Conservation (phyloP, 2,888 invertebrate species). For the Drosophila lacicola region DNA sequence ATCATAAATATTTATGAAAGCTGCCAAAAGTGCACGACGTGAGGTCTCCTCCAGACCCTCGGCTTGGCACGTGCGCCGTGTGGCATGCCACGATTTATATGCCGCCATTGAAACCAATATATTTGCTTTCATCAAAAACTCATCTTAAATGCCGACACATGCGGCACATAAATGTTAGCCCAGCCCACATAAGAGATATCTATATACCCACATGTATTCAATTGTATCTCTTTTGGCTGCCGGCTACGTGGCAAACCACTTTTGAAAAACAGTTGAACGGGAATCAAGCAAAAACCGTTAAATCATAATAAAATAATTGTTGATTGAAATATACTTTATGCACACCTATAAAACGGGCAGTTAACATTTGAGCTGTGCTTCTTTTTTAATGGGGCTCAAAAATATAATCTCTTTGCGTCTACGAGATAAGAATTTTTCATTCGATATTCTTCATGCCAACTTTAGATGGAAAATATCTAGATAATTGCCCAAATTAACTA, state of each 20-base stretch:
- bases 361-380: neutral
- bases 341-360: constrained; percentile 13
- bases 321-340: constrained; percentile 23
- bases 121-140: constrained; percentile 72
- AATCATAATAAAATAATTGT: constrained; percentile 44
- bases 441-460: no score
- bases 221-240: constrained; percentile 29
- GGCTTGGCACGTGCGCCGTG: constrained; percentile 58
- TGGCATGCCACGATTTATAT: constrained; percentile 62
- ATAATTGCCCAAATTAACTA: no score
- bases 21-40: constrained; percentile 46
- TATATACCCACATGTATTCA: constrained; percentile 25
- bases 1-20: constrained; percentile 77
- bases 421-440: no score
- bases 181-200: constrained; percentile 7
- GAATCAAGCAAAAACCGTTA: constrained; percentile 39
- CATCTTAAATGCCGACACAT: constrained; percentile 78
- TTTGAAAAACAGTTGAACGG: constrained; percentile 45
- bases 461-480: no score
- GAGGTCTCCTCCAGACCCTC: constrained; percentile 5
- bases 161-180: constrained; percentile 53
- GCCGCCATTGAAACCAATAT: constrained; percentile 54
- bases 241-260: constrained; percentile 6
- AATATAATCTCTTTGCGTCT: neutral
- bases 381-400: neutral